These are phyloP conservation scores for Drosophila limbata DNA, from an alignment of 2,888 invertebrate genomes.

Conservation along the genomic window DNA sequence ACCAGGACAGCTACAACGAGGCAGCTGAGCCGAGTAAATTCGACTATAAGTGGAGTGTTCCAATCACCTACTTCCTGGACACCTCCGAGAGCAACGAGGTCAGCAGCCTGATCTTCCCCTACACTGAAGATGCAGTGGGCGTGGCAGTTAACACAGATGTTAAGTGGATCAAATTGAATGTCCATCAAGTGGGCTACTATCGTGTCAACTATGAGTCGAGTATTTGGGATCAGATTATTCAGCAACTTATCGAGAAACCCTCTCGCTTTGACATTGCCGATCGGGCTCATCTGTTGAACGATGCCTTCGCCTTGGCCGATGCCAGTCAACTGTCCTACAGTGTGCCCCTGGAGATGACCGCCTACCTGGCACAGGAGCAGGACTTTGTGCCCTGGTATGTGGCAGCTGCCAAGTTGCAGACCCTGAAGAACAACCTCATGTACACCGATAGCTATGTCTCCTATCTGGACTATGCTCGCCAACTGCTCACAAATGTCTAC, in stretches of 20 bases:
- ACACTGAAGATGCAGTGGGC: constrained; percentile 32
- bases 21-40: constrained; percentile 85
- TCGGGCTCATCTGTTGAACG: constrained; percentile 91
- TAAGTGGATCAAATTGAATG: constrained; percentile 93
- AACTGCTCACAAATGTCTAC: constrained; percentile 87
- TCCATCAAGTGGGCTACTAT: constrained; percentile 93
- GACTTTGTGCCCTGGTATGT: constrained; percentile 92
- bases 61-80: constrained; percentile 90
- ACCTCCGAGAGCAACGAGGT: constrained; percentile 80
- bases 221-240: constrained; percentile 87
- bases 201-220: constrained; percentile 91
- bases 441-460: constrained; percentile 86
- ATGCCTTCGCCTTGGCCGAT: constrained; percentile 92
- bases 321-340: constrained; percentile 89
- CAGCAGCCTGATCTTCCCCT: constrained; percentile 74
- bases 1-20: constrained; percentile 87
- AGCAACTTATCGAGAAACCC: constrained; percentile 78
- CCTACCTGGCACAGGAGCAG: constrained; percentile 88
- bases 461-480: constrained; percentile 88
- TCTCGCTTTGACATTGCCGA: constrained; percentile 88
- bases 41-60: constrained; percentile 92
- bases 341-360: constrained; percentile 89
- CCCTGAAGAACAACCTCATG: constrained; percentile 86
- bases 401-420: constrained; percentile 86
- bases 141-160: constrained; percentile 82